Evolutionary conservation across 2,888 invertebrate genomes (phyloP).

Genomic region (Unio pictorum): DNA sequence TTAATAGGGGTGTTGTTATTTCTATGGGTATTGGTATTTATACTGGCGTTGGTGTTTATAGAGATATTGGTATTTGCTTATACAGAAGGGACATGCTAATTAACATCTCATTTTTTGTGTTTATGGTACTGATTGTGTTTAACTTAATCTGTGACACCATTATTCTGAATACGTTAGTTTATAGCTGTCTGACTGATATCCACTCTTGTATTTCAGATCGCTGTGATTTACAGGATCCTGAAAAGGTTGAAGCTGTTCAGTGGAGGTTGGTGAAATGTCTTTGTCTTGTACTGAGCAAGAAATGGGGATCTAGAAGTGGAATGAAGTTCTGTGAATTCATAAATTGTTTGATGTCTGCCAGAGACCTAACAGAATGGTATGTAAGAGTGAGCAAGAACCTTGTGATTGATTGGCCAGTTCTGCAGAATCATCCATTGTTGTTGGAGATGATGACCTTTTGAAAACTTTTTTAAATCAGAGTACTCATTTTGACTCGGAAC

Average conservation of each 20-base stretch:
- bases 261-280: constrained; percentile 38
- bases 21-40: too few relatives aligned
- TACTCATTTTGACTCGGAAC: too few relatives aligned
- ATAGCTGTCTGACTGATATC: too few relatives aligned
- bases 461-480: constrained; percentile 1
- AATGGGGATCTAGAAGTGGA: constrained; percentile 6
- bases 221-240: constrained; percentile 35
- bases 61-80: too few relatives aligned
- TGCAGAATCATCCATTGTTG: constrained; percentile 42
- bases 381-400: constrained; percentile 30
- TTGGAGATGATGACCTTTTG: constrained; percentile 40
- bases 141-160: too few relatives aligned
- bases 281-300: constrained; percentile 26
- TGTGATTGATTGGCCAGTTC: constrained; percentile 41
- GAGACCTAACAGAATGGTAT: constrained; percentile 46
- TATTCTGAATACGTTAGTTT: too few relatives aligned
- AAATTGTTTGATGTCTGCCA: constrained; percentile 30
- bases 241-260: constrained; percentile 44
- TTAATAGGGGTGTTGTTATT: too few relatives aligned
- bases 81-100: too few relatives aligned
- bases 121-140: too few relatives aligned
- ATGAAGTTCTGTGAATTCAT: constrained; percentile 36
- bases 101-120: too few relatives aligned
- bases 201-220: constrained; percentile 33
- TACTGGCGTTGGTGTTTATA: too few relatives aligned